Conservation (phyloP, 2,888 invertebrate genomes). For the Pseudoips prasinana region DNA sequence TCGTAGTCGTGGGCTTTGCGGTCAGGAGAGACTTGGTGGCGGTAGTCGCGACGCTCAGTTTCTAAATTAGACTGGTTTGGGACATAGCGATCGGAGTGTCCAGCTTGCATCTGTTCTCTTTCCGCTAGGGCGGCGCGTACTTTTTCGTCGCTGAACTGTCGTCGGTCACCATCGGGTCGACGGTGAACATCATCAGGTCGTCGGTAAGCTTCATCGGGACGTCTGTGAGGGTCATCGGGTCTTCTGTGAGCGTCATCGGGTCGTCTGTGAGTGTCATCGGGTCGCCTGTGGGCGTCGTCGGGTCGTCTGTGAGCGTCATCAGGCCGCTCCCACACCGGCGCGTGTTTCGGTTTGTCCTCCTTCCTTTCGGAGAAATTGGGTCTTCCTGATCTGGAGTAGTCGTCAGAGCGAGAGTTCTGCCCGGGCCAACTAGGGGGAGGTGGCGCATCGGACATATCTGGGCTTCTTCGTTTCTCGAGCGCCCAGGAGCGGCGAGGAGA, state of each 20-base stretch:
- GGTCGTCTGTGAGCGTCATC: neutral
- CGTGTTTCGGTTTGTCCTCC: constrained; percentile 18
- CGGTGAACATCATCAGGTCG: constrained; percentile 1
- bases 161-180: constrained; percentile 24
- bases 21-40: constrained; percentile 16
- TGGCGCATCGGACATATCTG: constrained; percentile 52
- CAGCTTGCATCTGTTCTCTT: constrained; percentile 13
- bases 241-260: too few relatives aligned
- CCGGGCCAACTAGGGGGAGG: constrained; percentile 69
- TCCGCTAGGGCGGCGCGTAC: constrained; percentile 21
- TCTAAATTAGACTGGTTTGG: constrained; percentile 28
- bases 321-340: constrained; percentile 32
- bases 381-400: constrained; percentile 19
- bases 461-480: constrained; percentile 62
- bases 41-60: constrained; percentile 20
- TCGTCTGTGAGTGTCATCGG: neutral
- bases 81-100: constrained; percentile 18
- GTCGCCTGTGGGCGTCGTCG: constrained; percentile 1
- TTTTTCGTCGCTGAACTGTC: constrained; percentile 36
- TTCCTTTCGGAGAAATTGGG: constrained; percentile 33
- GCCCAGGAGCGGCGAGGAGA: constrained; percentile 73
- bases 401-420: constrained; percentile 32
- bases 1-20: constrained; percentile 18
- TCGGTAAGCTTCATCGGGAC: too few relatives aligned
- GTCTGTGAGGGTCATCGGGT: neutral